These are phyloP conservation scores for Corythoichthys intestinalis DNA, from an alignment of 2,113 vertebrate species.

Conservation along the genomic window DNA sequence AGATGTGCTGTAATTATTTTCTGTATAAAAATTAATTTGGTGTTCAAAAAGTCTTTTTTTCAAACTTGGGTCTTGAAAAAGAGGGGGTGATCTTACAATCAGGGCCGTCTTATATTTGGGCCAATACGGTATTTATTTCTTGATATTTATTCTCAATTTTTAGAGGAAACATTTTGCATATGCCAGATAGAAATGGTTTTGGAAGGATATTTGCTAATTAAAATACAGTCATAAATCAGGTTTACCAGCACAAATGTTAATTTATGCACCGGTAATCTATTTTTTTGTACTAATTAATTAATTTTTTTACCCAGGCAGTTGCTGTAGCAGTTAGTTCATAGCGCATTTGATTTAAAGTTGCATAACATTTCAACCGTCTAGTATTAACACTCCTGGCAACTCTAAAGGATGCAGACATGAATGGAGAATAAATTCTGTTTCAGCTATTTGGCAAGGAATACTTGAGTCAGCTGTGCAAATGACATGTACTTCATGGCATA, in stretches of 20 bases:
- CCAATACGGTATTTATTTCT: too few relatives aligned
- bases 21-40: too few relatives aligned
- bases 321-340: too few relatives aligned
- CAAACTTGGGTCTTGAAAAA: too few relatives aligned
- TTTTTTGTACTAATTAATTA: too few relatives aligned
- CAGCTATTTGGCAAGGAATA: background rate
- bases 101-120: too few relatives aligned
- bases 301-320: background rate
- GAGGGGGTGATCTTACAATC: too few relatives aligned
- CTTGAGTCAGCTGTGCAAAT: background rate
- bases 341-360: background rate
- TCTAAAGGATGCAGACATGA: background rate
- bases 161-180: too few relatives aligned
- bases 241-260: slow-evolving; percentile 6
- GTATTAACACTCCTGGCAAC: background rate
- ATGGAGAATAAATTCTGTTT: background rate
- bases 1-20: too few relatives aligned
- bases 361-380: background rate
- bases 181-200: background rate
- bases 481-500: background rate
- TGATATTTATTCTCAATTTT: too few relatives aligned
- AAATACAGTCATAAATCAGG: background rate
- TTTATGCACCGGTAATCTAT: background rate
- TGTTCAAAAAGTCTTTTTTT: too few relatives aligned
- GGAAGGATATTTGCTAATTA: background rate